phyloP scores from a whole-genome alignment of 2,113 vertebrate genomes.

The Hemiprocne comata region DNA sequence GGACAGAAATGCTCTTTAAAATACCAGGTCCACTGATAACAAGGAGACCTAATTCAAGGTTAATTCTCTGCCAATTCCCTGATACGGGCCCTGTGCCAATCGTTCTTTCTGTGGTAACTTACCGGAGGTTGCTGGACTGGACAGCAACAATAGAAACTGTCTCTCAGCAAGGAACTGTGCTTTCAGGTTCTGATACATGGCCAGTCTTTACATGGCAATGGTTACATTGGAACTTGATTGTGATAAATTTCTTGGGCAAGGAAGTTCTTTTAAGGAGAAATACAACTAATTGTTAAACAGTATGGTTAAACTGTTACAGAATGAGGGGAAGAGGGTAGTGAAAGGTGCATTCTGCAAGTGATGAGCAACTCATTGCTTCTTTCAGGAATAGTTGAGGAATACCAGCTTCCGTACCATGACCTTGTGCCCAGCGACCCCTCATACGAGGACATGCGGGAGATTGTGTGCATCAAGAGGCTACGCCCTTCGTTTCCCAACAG shows the following conservation, averaged over 20 bases:
- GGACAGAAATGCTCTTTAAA: neutral
- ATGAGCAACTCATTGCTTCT: neutral
- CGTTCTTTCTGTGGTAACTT: neutral
- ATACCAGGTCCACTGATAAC: neutral
- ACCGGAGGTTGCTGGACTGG: neutral
- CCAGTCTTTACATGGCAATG: neutral
- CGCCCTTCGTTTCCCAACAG: constrained; percentile 94
- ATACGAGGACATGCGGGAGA: constrained; percentile 96
- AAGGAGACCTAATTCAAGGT: neutral
- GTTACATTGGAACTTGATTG: neutral
- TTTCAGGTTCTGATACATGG: neutral
- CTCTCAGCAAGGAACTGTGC: neutral
- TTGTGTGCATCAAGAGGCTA: constrained; percentile 91
- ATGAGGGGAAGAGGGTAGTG: neutral
- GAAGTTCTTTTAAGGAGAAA: neutral
- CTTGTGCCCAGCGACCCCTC: constrained; percentile 92
- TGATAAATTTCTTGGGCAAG: neutral
- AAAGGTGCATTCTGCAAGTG: neutral
- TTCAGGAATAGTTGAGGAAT: constrained; percentile 94
- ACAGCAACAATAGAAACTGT: neutral
- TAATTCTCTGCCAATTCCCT: neutral
- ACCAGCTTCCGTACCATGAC: constrained; percentile 93
- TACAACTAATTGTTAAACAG: neutral
- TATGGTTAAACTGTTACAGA: neutral
- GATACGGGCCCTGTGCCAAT: neutral